Evolutionary conservation across 2,888 invertebrate species (phyloP).

Genomic region (Pycnomerus fuliginosus): DNA sequence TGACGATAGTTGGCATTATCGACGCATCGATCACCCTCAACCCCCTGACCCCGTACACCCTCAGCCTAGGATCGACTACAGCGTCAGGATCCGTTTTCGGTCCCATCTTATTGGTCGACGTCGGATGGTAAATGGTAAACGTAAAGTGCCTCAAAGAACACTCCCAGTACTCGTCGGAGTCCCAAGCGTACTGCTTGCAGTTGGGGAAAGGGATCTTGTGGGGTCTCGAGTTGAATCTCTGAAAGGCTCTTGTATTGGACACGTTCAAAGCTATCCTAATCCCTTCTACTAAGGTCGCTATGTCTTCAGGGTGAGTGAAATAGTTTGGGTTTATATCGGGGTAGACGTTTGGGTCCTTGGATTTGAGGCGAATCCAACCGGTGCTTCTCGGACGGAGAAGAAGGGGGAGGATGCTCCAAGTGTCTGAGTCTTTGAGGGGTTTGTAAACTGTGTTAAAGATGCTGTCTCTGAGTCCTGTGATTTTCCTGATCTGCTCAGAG

Average conservation of each 20-base stretch:
- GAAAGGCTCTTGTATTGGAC: conserved; percentile 77
- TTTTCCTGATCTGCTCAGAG: conserved; percentile 73
- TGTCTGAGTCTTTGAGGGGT: conserved; percentile 74
- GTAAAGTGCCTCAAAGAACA: conserved; percentile 81
- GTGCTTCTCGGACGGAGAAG: conserved; percentile 82
- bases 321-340: conserved; percentile 92
- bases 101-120: conserved; percentile 87
- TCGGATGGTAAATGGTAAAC: conserved; percentile 79
- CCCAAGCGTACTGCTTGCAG: conserved; percentile 69
- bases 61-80: conserved; percentile 75
- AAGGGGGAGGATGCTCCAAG: conserved; percentile 81
- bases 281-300: conserved; percentile 76
- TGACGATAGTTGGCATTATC: conserved; percentile 85
- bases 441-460: conserved; percentile 85
- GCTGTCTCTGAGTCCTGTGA: conserved; percentile 72
- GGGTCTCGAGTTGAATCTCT: conserved; percentile 75
- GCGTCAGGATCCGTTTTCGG: conserved; percentile 72
- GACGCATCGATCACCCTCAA: conserved; percentile 81
- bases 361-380: conserved; percentile 82
- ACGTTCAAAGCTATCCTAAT: conserved; percentile 81
- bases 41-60: conserved; percentile 76
- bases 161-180: conserved; percentile 84
- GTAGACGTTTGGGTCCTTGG: conserved; percentile 76
- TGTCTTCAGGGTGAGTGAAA: conserved; percentile 80
- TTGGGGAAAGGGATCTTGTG: conserved; percentile 81